Conservation (phyloP, 2,797 vertebrate species). For the Melanotaenia trifasciata region DNA sequence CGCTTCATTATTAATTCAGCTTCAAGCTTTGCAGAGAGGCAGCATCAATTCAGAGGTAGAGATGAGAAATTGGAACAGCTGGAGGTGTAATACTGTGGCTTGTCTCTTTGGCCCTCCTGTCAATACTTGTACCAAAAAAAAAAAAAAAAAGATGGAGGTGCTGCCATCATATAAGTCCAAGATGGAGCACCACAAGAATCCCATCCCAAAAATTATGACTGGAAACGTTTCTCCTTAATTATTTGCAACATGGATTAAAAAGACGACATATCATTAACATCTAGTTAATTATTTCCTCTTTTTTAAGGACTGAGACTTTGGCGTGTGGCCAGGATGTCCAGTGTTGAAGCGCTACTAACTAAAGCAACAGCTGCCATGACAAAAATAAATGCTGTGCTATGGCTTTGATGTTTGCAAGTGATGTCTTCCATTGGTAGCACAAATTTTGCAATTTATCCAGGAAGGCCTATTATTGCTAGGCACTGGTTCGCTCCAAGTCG, state of each 20-base stretch:
- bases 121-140: constrained; percentile 62
- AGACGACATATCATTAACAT: constrained; percentile 31
- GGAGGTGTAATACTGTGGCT: constrained; percentile 78
- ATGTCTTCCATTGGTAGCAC: constrained; percentile 55
- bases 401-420: constrained; percentile 65
- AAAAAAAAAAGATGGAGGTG: constrained; percentile 69
- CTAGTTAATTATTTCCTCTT: constrained; percentile 48
- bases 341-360: constrained; percentile 53
- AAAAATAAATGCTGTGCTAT: constrained; percentile 71
- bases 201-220: constrained; percentile 11
- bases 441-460: constrained; percentile 67
- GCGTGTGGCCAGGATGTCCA: constrained; percentile 56
- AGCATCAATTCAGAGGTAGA: constrained; percentile 80
- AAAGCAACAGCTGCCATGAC: constrained; percentile 70
- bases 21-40: constrained; percentile 79
- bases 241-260: constrained; percentile 16
- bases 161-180: constrained; percentile 53
- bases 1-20: constrained; percentile 87
- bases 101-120: constrained; percentile 67
- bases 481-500: constrained; percentile 42
- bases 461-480: constrained; percentile 58
- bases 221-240: neutral
- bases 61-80: constrained; percentile 82
- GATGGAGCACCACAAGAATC: constrained; percentile 45
- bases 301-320: constrained; percentile 28